A percentile compares a stretch with the other conserved stretches of the same genome.
Evolutionary conservation across 2,888 invertebrate genomes (phyloP).

Genomic region (Nowickia ferox): DNA sequence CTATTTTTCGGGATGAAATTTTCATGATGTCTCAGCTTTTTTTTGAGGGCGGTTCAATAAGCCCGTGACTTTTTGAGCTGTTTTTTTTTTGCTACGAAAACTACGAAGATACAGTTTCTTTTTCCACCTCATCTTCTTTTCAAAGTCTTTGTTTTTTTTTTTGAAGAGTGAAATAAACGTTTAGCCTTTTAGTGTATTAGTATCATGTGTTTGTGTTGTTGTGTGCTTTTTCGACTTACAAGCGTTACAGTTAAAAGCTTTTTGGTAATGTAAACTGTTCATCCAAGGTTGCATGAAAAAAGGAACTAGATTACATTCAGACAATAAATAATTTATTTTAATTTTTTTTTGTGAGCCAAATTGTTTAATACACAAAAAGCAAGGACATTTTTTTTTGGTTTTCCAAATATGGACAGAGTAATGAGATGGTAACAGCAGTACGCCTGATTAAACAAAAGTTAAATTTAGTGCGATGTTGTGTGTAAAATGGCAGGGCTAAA

Average conservation of each 20-base stretch:
- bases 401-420: neutral
- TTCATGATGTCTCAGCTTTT: too few species aligned
- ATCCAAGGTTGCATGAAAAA: constrained; percentile 41
- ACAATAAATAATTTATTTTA: neutral
- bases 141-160: too few species aligned
- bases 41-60: too few species aligned
- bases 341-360: constrained; percentile 15
- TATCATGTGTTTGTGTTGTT: neutral
- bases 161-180: too few species aligned
- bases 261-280: constrained; percentile 20
- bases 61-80: too few species aligned
- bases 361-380: constrained; percentile 15
- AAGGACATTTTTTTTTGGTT: constrained; percentile 35
- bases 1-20: too few species aligned
- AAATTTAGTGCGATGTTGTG: constrained; percentile 1
- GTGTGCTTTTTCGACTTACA: neutral
- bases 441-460: neutral
- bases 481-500: neutral
- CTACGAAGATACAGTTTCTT: too few species aligned
- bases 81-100: too few species aligned
- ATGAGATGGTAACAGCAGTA: neutral
- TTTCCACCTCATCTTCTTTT: too few species aligned
- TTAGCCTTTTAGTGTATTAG: too few species aligned
- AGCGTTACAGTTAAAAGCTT: constrained; percentile 34
- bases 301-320: neutral